These are phyloP conservation scores for Gasterosteus nipponicus DNA, from an alignment of 2,113 vertebrate genomes.

Conservation along the genomic window DNA sequence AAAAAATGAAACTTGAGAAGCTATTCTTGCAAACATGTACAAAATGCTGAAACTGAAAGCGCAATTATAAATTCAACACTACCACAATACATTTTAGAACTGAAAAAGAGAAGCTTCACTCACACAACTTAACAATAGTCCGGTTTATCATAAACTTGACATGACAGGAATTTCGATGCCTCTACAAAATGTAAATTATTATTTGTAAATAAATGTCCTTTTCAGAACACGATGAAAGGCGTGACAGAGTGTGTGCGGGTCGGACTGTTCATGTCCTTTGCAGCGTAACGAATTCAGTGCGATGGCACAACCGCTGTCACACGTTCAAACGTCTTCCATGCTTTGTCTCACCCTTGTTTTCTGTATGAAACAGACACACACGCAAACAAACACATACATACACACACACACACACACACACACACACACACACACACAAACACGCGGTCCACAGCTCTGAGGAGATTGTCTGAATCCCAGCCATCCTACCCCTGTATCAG, in stretches of 20 bases:
- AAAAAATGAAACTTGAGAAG: background rate
- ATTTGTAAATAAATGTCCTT: background rate
- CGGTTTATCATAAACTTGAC: background rate
- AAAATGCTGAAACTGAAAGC: background rate
- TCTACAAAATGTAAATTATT: background rate
- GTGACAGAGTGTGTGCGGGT: slow-evolving; percentile 6
- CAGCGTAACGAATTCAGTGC: slow-evolving; percentile 14
- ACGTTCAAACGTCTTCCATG: background rate
- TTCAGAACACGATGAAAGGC: slow-evolving; percentile 2
- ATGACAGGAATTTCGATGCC: background rate
- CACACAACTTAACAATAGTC: background rate
- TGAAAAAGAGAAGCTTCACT: background rate
- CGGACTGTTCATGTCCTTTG: slow-evolving; percentile 19
- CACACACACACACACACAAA: background rate
- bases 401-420: background rate
- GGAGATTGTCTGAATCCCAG: slow-evolving; percentile 17
- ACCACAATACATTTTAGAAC: background rate
- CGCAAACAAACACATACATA: background rate
- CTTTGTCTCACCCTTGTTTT: background rate
- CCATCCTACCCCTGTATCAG: slow-evolving; percentile 10
- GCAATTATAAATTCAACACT: background rate
- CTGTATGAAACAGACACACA: background rate
- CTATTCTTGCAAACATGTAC: background rate
- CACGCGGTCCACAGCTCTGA: background rate
- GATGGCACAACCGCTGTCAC: slow-evolving; percentile 3